Percentiles rank a stretch among this genome's conserved stretches.
Evolutionary conservation across 2,113 vertebrate species (phyloP).

Genomic region (Dendrocopos noguchii): DNA sequence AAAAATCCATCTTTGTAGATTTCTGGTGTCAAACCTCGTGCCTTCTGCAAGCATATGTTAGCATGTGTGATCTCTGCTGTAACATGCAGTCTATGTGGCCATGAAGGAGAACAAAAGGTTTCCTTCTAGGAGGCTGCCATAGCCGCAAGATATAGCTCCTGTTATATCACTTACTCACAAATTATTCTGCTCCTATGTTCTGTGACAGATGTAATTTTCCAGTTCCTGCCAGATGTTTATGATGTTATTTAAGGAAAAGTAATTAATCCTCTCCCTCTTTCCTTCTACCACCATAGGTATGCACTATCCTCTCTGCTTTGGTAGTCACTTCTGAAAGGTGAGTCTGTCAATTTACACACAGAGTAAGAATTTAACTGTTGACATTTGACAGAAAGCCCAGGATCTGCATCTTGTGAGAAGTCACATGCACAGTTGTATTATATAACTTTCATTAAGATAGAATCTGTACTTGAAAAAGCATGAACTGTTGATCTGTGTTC

Average conservation of each 20-base stretch:
- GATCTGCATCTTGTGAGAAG: not conserved
- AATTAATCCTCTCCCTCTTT: not conserved
- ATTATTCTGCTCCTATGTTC: not conserved
- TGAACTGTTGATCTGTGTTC: not conserved
- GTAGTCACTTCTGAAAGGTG: not conserved
- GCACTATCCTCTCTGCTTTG: not conserved
- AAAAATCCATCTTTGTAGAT: slow-evolving; percentile 41
- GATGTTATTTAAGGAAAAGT: not conserved
- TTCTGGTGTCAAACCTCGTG: not conserved
- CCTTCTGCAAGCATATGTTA: not conserved
- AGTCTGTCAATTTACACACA: not conserved
- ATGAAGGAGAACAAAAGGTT: not conserved
- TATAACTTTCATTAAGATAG: not conserved
- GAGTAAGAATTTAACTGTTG: not conserved
- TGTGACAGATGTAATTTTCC: not conserved
- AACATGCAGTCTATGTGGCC: not conserved
- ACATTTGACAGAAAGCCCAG: not conserved
- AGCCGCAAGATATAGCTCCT: not conserved
- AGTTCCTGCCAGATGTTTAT: not conserved
- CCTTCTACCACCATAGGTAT: not conserved
- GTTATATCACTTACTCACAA: not conserved
- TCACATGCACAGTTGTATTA: not conserved
- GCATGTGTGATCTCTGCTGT: not conserved
- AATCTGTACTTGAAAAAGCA: not conserved
- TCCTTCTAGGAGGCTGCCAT: not conserved